Conservation (phyloP, 2,113 vertebrate genomes). For the Tragelaphus imberbis region DNA sequence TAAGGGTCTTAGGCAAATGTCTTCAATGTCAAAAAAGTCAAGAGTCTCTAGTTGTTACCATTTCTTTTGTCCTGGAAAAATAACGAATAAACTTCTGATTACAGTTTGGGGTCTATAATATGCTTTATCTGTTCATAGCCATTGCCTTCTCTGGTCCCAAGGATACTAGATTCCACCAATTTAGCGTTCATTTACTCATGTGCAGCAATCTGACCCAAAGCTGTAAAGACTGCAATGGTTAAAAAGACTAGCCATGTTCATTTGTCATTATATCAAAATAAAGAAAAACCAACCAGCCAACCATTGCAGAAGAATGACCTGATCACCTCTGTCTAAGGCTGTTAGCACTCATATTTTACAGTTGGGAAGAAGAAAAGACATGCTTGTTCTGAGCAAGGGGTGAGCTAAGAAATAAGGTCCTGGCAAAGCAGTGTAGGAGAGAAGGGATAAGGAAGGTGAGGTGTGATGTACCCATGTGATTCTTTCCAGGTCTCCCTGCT, state of each 20-base stretch:
- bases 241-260: not conserved
- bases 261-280: not conserved
- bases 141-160: not conserved
- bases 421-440: not conserved
- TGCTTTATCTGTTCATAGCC: not conserved
- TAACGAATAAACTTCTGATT: not conserved
- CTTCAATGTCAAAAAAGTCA: not conserved
- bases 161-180: not conserved
- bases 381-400: not conserved
- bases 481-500: not conserved
- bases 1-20: not conserved
- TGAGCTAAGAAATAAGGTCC: not conserved
- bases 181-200: not conserved
- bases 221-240: not conserved
- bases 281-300: not conserved
- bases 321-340: not conserved
- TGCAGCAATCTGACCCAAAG: not conserved
- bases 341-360: not conserved
- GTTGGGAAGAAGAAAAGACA: not conserved
- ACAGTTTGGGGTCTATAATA: not conserved
- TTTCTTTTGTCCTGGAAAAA: not conserved
- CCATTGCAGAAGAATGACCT: not conserved
- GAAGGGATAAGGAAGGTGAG: not conserved
- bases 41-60: not conserved
- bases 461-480: not conserved